Conservation (phyloP, 2,888 invertebrate species). For the Zaprionus obscuricornis region DNA sequence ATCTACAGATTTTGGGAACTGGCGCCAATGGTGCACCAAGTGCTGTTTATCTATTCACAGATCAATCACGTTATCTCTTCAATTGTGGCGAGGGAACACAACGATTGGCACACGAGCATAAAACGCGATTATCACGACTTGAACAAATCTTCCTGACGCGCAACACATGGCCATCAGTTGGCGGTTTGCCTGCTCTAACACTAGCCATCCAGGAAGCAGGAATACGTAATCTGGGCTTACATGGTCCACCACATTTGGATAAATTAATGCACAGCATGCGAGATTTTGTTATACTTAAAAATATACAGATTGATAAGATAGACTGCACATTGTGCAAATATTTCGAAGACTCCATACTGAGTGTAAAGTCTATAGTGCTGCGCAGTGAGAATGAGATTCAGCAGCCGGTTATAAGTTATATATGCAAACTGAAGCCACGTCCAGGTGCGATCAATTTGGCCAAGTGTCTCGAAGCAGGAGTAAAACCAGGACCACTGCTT, state of each 20-base stretch:
- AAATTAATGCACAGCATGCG: conserved; percentile 89
- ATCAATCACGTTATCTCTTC: conserved; percentile 94
- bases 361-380: conserved; percentile 88
- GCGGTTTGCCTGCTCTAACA: conserved; percentile 93
- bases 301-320: conserved; percentile 85
- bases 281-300: conserved; percentile 90
- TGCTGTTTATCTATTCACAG: conserved; percentile 91
- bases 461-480: conserved; percentile 91
- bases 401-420: conserved; percentile 70
- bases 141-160: conserved; percentile 95
- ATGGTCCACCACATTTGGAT: conserved; percentile 91
- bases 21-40: conserved; percentile 91
- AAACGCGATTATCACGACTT: conserved; percentile 90
- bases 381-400: conserved; percentile 33
- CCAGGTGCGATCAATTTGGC: conserved; percentile 89
- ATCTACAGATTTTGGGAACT: conserved; percentile 91
- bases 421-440: conserved; percentile 85
- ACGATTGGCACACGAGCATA: conserved; percentile 93
- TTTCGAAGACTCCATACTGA: conserved; percentile 90
- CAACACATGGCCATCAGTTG: conserved; percentile 92
- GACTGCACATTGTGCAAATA: conserved; percentile 73
- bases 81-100: conserved; percentile 98
- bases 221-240: conserved; percentile 90
- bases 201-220: conserved; percentile 94
- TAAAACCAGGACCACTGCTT: conserved; percentile 93